Base-by-base conservation (phyloP, 1,140 invertebrate species). In the Caenorhabditis tropicalis region DNA sequence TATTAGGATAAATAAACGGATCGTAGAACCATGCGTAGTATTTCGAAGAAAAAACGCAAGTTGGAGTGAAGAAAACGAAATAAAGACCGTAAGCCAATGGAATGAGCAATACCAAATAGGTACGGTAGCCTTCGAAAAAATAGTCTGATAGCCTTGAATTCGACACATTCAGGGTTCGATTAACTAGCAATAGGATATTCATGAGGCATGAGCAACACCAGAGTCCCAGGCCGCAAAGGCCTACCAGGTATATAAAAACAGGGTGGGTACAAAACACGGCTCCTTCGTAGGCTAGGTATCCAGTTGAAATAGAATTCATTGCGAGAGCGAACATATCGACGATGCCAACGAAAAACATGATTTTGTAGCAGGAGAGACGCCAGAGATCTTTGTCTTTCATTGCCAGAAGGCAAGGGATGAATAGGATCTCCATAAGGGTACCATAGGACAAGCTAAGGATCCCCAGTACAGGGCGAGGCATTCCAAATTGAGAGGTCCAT, bases 1-100 rank as follows among this genome's bases (percentile, higher is more conserved):
- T 9, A n/a, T 58, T 24, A 27, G 49, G 46, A 39, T 27, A 56
- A 56, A 82, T 51, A n/a, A 82, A 56, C 1, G 80, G 80, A n/a
- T 82, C 80, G 16, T 56, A 82, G 80, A 82, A 82, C 80, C 80
- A 82, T 2, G 80, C 80, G 31, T 49, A 82, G 15, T 51, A 51
- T 29, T 31, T 33, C 0, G 80, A 82, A 16, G 80, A 82, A 58
- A 51, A 82, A 1, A 39, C 31, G 15, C 36, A 51, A 9, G 80
- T 39, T 49, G 16, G 80, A 10, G 80, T 82, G 29, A 58, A 51
- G 16, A 51, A 82, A 2, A 58, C 21, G 15, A 51, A 82, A 31
- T 58, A 82, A 1, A 36, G 19, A 15, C 80, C 80, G 48, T 82
- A 82, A 39, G 29, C 15, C 15, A 49, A 27, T n/a, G 80, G 80